These are phyloP conservation scores for Molossus alvarezi DNA, from an alignment of 2,797 vertebrate genomes.

Conservation along the genomic window DNA sequence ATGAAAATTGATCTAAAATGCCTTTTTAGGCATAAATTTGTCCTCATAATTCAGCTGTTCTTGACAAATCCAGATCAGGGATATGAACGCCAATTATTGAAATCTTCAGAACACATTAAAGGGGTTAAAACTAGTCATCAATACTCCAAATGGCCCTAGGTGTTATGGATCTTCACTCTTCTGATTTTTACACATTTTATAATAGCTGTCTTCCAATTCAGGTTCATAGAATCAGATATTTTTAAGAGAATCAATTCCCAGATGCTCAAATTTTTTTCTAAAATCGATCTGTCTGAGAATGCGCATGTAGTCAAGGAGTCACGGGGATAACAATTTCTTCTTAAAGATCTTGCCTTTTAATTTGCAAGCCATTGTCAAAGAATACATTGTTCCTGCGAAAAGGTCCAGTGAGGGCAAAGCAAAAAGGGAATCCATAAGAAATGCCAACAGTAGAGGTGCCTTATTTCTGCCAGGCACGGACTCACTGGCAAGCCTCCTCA, in stretches of 20 bases:
- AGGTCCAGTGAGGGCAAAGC: slow-evolving; percentile 24
- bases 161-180: not conserved
- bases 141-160: not conserved
- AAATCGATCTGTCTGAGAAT: slow-evolving; percentile 71
- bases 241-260: slow-evolving; percentile 64
- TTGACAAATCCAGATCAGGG: not conserved
- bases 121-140: not conserved
- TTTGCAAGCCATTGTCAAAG: slow-evolving; percentile 47
- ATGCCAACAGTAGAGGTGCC: not conserved
- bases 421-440: slow-evolving; percentile 56
- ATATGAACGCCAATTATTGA: slow-evolving; percentile 27
- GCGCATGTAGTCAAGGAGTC: not conserved
- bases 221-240: slow-evolving; percentile 58
- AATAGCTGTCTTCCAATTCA: not conserved
- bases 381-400: slow-evolving; percentile 13
- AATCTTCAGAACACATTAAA: slow-evolving; percentile 29
- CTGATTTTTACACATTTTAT: slow-evolving; percentile 5
- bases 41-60: not conserved
- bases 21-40: slow-evolving; percentile 4
- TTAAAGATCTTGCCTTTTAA: slow-evolving; percentile 56
- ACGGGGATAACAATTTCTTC: not conserved
- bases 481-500: not conserved
- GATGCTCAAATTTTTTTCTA: slow-evolving; percentile 44
- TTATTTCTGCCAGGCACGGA: slow-evolving; percentile 18
- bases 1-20: slow-evolving; percentile 46